Evolutionary conservation across 2,797 vertebrate species (phyloP).

Genomic region (Galago senegalensis): DNA sequence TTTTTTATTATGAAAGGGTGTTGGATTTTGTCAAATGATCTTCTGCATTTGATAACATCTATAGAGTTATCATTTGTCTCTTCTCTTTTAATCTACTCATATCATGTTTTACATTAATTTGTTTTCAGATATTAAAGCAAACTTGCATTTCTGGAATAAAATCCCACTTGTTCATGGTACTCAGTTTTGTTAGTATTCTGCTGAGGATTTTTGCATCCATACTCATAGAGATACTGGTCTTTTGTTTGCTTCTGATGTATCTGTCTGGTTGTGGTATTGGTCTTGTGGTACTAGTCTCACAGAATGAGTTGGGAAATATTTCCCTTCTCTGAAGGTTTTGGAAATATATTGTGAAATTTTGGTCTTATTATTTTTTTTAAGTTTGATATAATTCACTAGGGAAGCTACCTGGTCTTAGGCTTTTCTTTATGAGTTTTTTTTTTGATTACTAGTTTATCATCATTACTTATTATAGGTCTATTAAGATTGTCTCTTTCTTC

Average conservation of each 20-base stretch:
- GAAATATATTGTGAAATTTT: neutral
- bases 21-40: neutral
- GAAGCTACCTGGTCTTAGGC: neutral
- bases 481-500: neutral
- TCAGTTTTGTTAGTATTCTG: neutral
- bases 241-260: neutral
- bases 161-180: neutral
- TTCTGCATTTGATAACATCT: neutral
- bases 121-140: neutral
- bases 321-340: neutral
- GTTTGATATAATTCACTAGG: neutral
- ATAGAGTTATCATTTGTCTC: neutral
- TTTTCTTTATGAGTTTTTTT: neutral
- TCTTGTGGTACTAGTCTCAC: neutral
- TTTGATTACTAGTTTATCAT: neutral
- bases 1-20: neutral
- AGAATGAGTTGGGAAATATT: neutral
- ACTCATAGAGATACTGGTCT: neutral
- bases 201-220: neutral
- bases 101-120: neutral
- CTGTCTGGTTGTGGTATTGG: neutral
- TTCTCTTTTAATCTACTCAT: neutral
- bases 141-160: neutral
- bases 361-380: neutral
- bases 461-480: neutral